phyloP scores from a whole-genome alignment of 2,797 vertebrate species.

The Hylomyscus alleni region DNA sequence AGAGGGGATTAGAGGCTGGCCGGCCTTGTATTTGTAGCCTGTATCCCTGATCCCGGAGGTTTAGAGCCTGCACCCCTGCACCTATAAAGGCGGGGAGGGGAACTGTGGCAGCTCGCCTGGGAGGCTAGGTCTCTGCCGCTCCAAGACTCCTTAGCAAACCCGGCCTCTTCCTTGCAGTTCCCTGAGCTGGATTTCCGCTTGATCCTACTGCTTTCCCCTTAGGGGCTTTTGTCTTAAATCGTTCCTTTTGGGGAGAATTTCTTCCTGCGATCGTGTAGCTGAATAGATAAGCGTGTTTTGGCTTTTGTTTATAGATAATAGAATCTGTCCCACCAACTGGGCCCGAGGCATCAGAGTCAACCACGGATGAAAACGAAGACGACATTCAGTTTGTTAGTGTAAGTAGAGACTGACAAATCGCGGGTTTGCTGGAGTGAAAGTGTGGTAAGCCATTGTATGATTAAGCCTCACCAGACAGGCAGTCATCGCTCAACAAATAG shows the following conservation, averaged over 20 bases:
- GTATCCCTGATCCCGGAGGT: not conserved
- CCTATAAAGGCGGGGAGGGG: not conserved
- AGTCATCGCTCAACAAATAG: not conserved
- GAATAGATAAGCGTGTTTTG: slow-evolving; percentile 41
- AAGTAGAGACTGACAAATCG: slow-evolving; percentile 20
- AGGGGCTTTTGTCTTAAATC: not conserved
- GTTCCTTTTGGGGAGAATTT: not conserved
- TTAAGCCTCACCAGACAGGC: not conserved
- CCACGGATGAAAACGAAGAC: slow-evolving; percentile 86
- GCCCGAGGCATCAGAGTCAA: not conserved
- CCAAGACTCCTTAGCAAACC: not conserved
- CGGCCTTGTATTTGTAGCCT: not conserved
- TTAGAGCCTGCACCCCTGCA: not conserved
- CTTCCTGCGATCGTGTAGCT: not conserved
- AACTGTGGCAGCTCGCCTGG: not conserved
- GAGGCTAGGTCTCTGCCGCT: not conserved
- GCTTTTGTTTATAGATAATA: slow-evolving; percentile 85
- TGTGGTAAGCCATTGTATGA: not conserved
- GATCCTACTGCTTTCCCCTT: not conserved
- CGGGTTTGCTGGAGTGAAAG: not conserved
- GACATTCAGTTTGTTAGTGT: slow-evolving; percentile 88
- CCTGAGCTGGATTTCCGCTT: not conserved
- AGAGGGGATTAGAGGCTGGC: not conserved
- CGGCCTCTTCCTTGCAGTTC: not conserved
- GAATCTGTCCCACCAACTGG: slow-evolving; percentile 74